Evolutionary conservation across 2,888 invertebrate species (phyloP), one percentile per base, ranked within the genome.

Genomic region (Lapara coniferarum): DNA sequence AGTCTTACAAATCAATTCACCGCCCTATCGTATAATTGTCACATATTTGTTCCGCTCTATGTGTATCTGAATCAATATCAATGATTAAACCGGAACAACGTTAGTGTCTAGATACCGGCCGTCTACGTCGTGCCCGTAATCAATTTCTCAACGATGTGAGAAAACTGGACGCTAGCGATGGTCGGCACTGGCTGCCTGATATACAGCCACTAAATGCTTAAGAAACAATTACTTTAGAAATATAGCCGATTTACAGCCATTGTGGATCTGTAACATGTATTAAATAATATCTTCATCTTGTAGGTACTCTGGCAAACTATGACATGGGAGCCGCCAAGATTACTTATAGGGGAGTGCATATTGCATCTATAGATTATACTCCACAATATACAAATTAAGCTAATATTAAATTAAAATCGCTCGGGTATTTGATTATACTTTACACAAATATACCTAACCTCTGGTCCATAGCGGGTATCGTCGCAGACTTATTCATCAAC

Each of bases 141-240:
- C 86, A 87, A 87, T 89, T 90, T 86, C 77, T 77, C 77, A 80
- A 78, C 85, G 81, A 85, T 86, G 82, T 84, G 82, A 87, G 86
- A 87, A 87, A 87, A 88, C 89, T 87, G 84, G 81, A 81, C 73
- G 83, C 80, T 72, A 78, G 72, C 78, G 75, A 77, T 77, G 77
- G 71, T 74, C 78, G 77, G 81, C 83, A 79, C 78, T 80, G 75
- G 79, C 77, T 77, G 75, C 78, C 76, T 86, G 85, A 87, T 86
- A 80, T 86, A 89, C 85, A 77, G 82, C 82, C 78, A 79, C 82
- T 82, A 81, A 85, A 81, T 82, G 82, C 78, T 83, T 80, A 25
- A 49, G 83, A 85, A 85, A 85, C 84, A 85, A 87, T 86, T 85
- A 83, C 81, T 83, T 77, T 78, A 84, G 79, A 82, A 78, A 80